Evolutionary conservation across 2,888 invertebrate genomes (phyloP).

Genomic region (Autographa pulchrina): DNA sequence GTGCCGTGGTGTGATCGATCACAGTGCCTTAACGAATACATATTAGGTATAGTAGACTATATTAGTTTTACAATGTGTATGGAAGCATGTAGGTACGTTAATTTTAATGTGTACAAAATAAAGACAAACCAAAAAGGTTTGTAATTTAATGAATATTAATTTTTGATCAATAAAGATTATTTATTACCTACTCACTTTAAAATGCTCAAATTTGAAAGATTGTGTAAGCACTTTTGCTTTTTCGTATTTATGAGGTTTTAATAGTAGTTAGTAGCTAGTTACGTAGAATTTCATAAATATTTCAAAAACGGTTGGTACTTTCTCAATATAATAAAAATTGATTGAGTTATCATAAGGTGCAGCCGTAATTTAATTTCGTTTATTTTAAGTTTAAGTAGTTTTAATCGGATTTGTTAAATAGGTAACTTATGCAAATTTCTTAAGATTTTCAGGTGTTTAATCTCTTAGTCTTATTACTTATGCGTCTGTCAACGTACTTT

Average conservation of each 20-base stretch:
- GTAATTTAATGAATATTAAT: too few species aligned
- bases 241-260: constrained; percentile 9
- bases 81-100: not conserved
- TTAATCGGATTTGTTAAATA: not conserved
- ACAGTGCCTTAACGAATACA: constrained; percentile 40
- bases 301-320: too few species aligned
- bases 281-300: not conserved
- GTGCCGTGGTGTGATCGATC: constrained; percentile 50
- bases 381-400: not conserved
- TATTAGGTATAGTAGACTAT: not conserved
- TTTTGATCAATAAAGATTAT: too few species aligned
- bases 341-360: too few species aligned
- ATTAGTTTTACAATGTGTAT: not conserved
- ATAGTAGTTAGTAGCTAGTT: not conserved
- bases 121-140: too few species aligned
- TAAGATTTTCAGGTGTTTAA: too few species aligned
- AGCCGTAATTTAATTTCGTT: too few species aligned
- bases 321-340: too few species aligned
- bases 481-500: not conserved
- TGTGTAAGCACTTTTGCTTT: constrained; percentile 16
- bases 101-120: too few species aligned
- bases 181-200: too few species aligned
- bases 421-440: not conserved
- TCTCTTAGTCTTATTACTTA: too few species aligned
- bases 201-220: too few species aligned